Base-by-base conservation (phyloP, 2,113 vertebrate species). In the Anoura caudifer region DNA sequence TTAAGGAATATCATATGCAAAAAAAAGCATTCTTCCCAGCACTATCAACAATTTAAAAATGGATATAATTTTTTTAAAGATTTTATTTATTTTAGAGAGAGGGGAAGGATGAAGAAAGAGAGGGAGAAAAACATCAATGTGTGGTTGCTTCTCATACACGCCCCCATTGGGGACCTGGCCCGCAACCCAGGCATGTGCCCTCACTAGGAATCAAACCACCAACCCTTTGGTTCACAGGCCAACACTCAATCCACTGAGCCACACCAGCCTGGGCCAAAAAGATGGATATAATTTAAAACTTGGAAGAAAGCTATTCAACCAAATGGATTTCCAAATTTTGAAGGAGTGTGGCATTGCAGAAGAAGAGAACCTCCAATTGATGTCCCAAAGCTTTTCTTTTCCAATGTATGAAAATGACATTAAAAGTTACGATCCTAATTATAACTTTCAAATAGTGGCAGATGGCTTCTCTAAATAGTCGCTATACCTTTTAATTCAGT, bases 341-440 rank as follows among this genome's bases (percentile, higher is more conserved):
- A 97, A 95, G 6, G 17, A 79, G 7, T n/a, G 3, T 43, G 14
- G 16, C 38, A 85, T 79, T 87, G 69, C 5, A 87, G 31, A 87
- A 87, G 24, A 20, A 43, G 11, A 87, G 81, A 72, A 83, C 31
- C 36, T 92, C 47, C 24, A 67, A 43, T 13, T 73, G 38, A 56
- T 63, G 2, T 72, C 24, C 54, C 70, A 87, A 96, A 79, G n/a
- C n/a, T 86, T 88, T 36, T 54, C 52, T 94, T 94, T 94, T 81
- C 88, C 59, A 96, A 65, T 14, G 52, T 80, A 88, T 38, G 54
- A 91, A 69, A 91, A 76, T 83, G 89, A 70, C 67, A 96, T 93
- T 95, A 92, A 96, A 96, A 96, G 90, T 96, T 93, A 97, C 95
- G 80, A 89, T 77, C 70, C 92, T 93, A 92, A 97, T 95, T 96